Percentiles rank a stretch among this genome's conserved stretches.
phyloP scores from a whole-genome alignment of 2,797 vertebrate species.

The Cryptoprocta ferox region DNA sequence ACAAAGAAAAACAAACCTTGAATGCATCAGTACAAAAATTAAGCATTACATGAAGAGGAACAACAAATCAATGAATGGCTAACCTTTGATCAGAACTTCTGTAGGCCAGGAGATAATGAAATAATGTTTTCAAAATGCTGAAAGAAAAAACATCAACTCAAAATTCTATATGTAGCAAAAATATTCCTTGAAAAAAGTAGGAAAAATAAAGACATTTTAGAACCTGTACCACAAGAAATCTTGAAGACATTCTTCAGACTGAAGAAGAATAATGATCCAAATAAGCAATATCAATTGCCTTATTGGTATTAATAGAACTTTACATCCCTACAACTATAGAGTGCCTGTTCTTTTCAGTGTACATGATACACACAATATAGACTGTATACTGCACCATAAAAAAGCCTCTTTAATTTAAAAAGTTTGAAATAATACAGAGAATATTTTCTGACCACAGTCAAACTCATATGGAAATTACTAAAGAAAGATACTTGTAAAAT shows the following conservation, averaged over 20 bases:
- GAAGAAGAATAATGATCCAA: background rate
- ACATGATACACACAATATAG: background rate
- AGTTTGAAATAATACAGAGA: background rate
- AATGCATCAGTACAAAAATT: background rate
- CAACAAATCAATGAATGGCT: background rate
- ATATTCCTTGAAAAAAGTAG: background rate
- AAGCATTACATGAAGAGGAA: background rate
- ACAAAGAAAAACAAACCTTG: background rate
- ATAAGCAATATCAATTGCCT: background rate
- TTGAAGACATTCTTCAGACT: background rate
- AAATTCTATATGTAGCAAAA: background rate
- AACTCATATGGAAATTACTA: background rate
- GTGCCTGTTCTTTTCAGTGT: background rate
- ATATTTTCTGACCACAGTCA: background rate
- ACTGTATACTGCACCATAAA: background rate
- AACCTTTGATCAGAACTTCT: background rate
- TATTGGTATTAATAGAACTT: background rate
- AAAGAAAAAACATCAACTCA: background rate
- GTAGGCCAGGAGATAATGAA: background rate
- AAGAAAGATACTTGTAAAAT: background rate
- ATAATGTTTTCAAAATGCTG: background rate
- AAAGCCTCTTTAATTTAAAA: background rate
- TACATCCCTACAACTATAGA: background rate
- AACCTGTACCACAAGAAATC: background rate
- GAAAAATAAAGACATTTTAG: background rate